Conservation (phyloP, 2,113 vertebrate genomes). For the Pelodiscus sinensis region DNA sequence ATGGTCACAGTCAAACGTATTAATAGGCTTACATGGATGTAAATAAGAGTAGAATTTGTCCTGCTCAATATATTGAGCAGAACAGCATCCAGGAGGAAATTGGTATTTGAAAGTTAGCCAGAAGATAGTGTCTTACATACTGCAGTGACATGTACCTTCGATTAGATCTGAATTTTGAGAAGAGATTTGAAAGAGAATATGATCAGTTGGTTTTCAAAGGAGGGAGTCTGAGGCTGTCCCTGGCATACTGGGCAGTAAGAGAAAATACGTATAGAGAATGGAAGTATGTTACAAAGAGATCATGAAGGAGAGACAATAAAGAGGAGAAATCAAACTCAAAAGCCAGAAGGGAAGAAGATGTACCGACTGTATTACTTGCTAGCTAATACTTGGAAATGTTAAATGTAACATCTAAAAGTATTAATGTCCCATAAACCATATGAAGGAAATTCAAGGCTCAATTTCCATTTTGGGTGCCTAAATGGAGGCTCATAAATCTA, state of each 20-base stretch:
- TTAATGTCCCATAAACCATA: not conserved
- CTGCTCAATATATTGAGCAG: not conserved
- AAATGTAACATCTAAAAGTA: not conserved
- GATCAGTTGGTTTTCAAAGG: not conserved
- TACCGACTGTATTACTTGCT: not conserved
- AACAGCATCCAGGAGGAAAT: not conserved
- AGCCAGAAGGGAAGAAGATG: not conserved
- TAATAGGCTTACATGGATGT: not conserved
- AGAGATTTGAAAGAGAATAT: not conserved
- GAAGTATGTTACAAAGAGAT: not conserved
- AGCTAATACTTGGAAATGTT: not conserved
- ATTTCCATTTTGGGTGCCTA: not conserved
- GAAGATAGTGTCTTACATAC: not conserved
- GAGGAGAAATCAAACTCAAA: not conserved
- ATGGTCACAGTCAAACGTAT: not conserved
- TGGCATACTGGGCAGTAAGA: not conserved
- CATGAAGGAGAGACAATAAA: not conserved
- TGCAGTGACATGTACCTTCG: not conserved
- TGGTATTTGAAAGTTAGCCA: not conserved
- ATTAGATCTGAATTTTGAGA: not conserved
- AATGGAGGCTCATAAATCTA: not conserved
- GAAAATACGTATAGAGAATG: not conserved
- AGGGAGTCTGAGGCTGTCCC: not conserved
- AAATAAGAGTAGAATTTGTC: not conserved
- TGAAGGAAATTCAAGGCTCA: not conserved